Percentiles rank a stretch among this genome's conserved stretches.
phyloP scores from a whole-genome alignment of 2,797 vertebrate species.

The Sebastes nivosus region DNA sequence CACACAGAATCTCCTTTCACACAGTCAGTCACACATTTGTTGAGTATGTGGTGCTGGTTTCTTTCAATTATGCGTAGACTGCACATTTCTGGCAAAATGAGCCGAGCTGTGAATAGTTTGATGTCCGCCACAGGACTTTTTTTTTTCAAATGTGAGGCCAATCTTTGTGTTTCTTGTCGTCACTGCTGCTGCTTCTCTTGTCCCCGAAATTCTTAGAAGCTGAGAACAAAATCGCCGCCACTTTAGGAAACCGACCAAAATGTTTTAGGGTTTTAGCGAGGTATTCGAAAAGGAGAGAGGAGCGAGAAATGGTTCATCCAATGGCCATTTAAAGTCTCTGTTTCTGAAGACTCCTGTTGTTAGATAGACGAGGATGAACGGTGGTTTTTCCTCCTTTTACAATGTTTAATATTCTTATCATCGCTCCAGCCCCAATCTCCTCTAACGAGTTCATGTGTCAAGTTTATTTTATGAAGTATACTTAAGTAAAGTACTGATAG shows the following conservation, averaged over 20 bases:
- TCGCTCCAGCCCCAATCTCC: neutral
- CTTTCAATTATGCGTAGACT: neutral
- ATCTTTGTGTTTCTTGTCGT: neutral
- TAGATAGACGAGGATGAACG: neutral
- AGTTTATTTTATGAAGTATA: neutral
- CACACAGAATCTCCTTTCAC: neutral
- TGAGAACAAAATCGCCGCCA: neutral
- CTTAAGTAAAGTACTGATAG: too few species aligned
- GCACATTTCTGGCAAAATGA: neutral
- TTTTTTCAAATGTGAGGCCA: neutral
- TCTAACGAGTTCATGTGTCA: neutral
- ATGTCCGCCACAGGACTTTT: neutral
- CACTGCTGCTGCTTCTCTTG: neutral
- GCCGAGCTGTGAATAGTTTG: constrained; percentile 5
- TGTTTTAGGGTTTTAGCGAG: neutral
- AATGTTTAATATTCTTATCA: neutral
- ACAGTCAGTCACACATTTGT: neutral
- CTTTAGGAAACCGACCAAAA: neutral
- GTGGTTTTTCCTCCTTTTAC: neutral
- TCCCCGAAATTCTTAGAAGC: neutral
- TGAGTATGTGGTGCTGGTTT: neutral
- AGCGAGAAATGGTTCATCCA: neutral
- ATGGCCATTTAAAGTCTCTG: neutral
- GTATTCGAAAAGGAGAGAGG: neutral
- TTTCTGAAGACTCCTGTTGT: neutral